Base-by-base conservation (phyloP, 2,113 vertebrate genomes). In the Centropristis striata region DNA sequence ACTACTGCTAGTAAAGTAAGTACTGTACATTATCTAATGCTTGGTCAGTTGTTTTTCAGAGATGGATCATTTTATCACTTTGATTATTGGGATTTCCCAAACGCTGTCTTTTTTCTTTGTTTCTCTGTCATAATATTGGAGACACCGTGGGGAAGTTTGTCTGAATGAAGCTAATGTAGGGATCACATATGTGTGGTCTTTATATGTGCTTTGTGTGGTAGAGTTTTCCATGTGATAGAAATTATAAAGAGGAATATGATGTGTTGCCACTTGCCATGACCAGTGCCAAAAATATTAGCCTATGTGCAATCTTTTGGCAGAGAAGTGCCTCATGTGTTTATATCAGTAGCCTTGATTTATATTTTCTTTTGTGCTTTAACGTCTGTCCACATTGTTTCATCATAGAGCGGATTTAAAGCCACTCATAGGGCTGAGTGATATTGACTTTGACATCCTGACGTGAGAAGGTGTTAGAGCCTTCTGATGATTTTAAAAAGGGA, bases 321-420 rank as follows among this genome's bases (percentile, higher is more conserved):
- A 83, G n/a, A 92, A 86, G 85, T 90, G 89, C 86, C 88, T 92
- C 72, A 39, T 58, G 15, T 25, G 39, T 50, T 67, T 70, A 12
- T 71, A 44, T 81, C 37, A 10, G 14, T 42, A 54, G 73, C 61
- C 63, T 92, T 90, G 32, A 82, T 75, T 76, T 49, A 0, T 63
- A 5, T 53, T 78, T 57, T 69, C 9, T 21, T 78, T 76, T 57
- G 32, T 84, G 37, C 69, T 37, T 23, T 63, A 28, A 32, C 37
- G 42, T 71, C 28, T 42, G 50, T 74, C 28, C 27, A 2, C 25
- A 42, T n/a, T 4, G 50, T 36, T 9, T 37, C 28, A 21, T 37
- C 25, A 20, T 9, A 57, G 3, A 20, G 23, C 53, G 36, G 44
- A 50, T 1, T 21, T 27, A 8, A 20, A 27, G 11, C 12, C 49